These are phyloP conservation scores for Zoanthus gigantus DNA, from an alignment of 92 coral and sea anemone genomes.

Conservation along the genomic window DNA sequence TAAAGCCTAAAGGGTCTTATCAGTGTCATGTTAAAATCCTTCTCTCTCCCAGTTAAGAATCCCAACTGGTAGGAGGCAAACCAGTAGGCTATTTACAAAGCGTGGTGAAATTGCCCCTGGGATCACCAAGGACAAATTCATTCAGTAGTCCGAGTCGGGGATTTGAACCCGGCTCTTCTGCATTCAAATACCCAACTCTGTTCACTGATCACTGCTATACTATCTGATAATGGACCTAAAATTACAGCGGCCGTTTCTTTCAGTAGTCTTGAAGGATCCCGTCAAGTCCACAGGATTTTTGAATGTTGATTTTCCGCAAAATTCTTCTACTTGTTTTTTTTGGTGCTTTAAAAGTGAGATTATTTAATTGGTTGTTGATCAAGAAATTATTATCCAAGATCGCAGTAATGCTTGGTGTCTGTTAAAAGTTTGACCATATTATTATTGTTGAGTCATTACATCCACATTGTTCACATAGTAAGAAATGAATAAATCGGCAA, in stretches of 20 bases:
- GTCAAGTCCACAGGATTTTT: conserved; percentile 23
- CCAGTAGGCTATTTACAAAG: too few species aligned
- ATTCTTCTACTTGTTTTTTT: conserved; percentile 6
- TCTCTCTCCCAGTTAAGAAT: too few species aligned
- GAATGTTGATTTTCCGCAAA: conserved; percentile 15
- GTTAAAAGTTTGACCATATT: conserved; percentile 26
- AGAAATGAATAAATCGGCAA: conserved; percentile 15
- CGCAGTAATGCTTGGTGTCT: conserved; percentile 16
- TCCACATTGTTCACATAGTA: conserved; percentile 18
- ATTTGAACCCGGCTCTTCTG: too few species aligned
- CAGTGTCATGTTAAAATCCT: too few species aligned
- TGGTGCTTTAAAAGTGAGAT: conserved; percentile 33
- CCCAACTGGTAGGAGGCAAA: too few species aligned
- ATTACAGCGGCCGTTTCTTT: conserved; percentile 30
- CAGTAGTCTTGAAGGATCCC: conserved; percentile 1
- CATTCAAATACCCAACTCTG: too few species aligned
- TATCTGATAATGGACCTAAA: conserved; percentile 9
- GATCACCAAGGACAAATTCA: too few species aligned
- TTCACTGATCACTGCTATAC: too few species aligned
- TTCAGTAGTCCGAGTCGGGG: too few species aligned
- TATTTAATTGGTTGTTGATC: not conserved
- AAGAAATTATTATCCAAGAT: not conserved
- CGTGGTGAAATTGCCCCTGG: too few species aligned
- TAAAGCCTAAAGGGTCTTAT: too few species aligned
- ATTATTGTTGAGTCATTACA: not conserved